Conservation (phyloP, 1,140 invertebrate species). For the Tyrophagus putrescentiae region DNA sequence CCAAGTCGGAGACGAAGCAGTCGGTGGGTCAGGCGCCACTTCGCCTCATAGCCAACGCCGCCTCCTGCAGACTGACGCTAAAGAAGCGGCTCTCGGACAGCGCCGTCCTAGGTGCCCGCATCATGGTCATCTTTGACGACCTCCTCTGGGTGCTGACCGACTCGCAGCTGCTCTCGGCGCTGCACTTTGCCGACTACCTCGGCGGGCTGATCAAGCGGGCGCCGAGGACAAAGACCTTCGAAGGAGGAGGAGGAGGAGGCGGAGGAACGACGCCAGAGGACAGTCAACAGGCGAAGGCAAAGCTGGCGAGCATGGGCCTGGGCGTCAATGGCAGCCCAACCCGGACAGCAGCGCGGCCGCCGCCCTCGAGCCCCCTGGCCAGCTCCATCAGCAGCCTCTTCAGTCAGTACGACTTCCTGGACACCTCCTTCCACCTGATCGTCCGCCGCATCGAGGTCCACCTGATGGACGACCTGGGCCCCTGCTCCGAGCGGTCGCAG, state of each 20-base stretch:
- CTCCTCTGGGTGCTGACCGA: conserved; percentile 95
- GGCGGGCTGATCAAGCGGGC: conserved; percentile 17
- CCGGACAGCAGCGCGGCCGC: conserved; percentile 11
- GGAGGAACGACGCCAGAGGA: not conserved
- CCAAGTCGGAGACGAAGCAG: conserved; percentile 36
- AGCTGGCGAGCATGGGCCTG: not conserved
- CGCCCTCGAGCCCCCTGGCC: not conserved
- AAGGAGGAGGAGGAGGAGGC: not conserved
- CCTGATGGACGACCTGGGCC: conserved; percentile 70
- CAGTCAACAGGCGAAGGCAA: not conserved
- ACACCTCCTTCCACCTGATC: conserved; percentile 93
- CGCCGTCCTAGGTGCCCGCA: conserved; percentile 71
- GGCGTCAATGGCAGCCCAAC: conserved; percentile 15
- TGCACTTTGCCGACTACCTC: conserved; percentile 23
- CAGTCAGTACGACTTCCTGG: conserved; percentile 74
- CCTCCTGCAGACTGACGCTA: conserved; percentile 83
- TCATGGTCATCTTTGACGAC: conserved; percentile 86
- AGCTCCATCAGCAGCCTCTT: conserved; percentile 43
- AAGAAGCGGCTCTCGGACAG: conserved; percentile 89
- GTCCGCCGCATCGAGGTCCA: conserved; percentile 87
- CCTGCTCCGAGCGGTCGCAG: conserved; percentile 48
- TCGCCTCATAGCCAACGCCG: conserved; percentile 80
- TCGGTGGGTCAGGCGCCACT: conserved; percentile 63
- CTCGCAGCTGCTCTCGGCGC: conserved; percentile 82
- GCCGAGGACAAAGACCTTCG: conserved; percentile 20